Percentiles rank a stretch among this genome's conserved stretches.
phyloP scores from a whole-genome alignment of 2,888 invertebrate species.

The Andrena hattorfiana region DNA sequence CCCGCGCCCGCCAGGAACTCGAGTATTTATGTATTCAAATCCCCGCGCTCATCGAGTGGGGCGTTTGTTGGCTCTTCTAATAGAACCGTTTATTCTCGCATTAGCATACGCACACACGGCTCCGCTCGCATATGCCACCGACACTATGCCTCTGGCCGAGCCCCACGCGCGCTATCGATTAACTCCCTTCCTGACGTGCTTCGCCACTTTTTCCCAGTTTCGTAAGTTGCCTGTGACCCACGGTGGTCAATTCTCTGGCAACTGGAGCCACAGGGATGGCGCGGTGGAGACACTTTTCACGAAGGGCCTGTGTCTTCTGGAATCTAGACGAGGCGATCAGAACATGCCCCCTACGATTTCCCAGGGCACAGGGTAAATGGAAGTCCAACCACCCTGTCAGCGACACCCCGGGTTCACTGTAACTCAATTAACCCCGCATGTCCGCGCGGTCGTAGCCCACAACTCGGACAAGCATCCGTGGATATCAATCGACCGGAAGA shows the following conservation, averaged over 20 bases:
- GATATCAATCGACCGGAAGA: constrained; percentile 68
- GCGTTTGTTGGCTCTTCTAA: constrained; percentile 83
- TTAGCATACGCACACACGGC: constrained; percentile 81
- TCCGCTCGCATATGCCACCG: constrained; percentile 63
- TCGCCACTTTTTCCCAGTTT: constrained; percentile 3
- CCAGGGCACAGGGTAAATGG: not conserved
- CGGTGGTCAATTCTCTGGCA: not conserved
- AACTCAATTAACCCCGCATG: constrained; percentile 27
- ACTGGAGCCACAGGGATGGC: not conserved
- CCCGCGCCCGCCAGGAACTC: constrained; percentile 65
- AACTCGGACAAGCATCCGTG: constrained; percentile 54
- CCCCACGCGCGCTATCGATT: constrained; percentile 51
- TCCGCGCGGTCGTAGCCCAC: not conserved
- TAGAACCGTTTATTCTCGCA: constrained; percentile 83
- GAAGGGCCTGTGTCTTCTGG: too few relatives aligned
- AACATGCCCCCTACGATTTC: too few relatives aligned
- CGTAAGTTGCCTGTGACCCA: not conserved
- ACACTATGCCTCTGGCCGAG: constrained; percentile 48
- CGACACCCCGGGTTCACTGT: not conserved
- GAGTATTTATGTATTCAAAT: constrained; percentile 84
- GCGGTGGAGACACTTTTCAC: too few relatives aligned
- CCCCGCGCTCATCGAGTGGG: constrained; percentile 81
- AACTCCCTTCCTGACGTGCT: constrained; percentile 20
- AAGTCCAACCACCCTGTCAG: not conserved
- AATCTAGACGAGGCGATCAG: too few relatives aligned